A percentile compares a stretch with the other conserved stretches of the same genome.
These are phyloP conservation scores for Macroramphosus scolopax DNA, from an alignment of 2,797 vertebrate genomes.

Conservation along the genomic window DNA sequence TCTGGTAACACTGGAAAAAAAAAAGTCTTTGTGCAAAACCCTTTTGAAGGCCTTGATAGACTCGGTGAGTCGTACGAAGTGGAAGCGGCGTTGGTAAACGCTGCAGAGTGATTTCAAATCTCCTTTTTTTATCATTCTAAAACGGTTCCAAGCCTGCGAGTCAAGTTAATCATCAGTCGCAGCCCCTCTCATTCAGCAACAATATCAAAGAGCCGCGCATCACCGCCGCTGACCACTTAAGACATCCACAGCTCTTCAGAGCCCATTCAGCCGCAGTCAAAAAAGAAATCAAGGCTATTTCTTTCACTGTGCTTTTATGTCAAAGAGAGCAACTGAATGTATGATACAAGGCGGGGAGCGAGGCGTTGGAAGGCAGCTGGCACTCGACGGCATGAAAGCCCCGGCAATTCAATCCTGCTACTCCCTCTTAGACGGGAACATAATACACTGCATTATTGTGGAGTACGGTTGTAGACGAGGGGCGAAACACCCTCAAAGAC, in stretches of 20 bases:
- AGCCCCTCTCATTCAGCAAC: slow-evolving; percentile 73
- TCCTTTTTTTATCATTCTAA: slow-evolving; percentile 60
- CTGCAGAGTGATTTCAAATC: slow-evolving; percentile 57
- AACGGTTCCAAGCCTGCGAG: slow-evolving; percentile 64
- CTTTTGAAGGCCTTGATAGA: slow-evolving; percentile 62
- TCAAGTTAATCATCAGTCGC: slow-evolving; percentile 69
- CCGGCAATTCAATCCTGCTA: slow-evolving; percentile 61
- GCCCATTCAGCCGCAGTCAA: slow-evolving; percentile 65
- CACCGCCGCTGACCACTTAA: slow-evolving; percentile 72
- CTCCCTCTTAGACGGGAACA: slow-evolving; percentile 61
- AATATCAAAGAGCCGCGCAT: slow-evolving; percentile 67
- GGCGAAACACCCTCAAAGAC: slow-evolving; percentile 65
- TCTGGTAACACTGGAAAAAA: slow-evolving; percentile 53
- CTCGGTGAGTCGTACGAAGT: slow-evolving; percentile 49
- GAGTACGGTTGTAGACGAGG: slow-evolving; percentile 66
- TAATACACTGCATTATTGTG: slow-evolving; percentile 67
- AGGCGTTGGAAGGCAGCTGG: slow-evolving; percentile 74
- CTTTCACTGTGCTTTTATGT: slow-evolving; percentile 72
- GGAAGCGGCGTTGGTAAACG: slow-evolving; percentile 40
- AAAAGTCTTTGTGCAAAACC: slow-evolving; percentile 63
- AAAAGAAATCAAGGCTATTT: slow-evolving; percentile 78
- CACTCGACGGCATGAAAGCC: slow-evolving; percentile 73
- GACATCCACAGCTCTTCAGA: slow-evolving; percentile 64
- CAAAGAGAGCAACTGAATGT: slow-evolving; percentile 67
- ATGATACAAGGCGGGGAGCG: slow-evolving; percentile 67